These are phyloP conservation scores for Myxocyprinus asiaticus DNA, from an alignment of 2,113 vertebrate genomes.

Conservation along the genomic window DNA sequence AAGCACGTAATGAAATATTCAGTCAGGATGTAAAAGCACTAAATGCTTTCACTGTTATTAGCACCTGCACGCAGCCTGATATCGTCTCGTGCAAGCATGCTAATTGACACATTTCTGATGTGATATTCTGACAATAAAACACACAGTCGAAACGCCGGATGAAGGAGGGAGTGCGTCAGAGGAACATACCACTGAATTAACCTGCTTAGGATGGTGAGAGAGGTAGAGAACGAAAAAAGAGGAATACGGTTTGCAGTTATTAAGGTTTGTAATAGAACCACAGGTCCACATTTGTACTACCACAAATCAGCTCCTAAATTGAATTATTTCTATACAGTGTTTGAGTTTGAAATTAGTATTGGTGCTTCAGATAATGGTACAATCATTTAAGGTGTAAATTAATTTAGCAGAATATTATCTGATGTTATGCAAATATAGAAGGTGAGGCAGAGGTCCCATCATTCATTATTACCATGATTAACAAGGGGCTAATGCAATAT, in stretches of 20 bases:
- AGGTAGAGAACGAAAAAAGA: conserved; percentile 50
- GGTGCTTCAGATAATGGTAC: conserved; percentile 20
- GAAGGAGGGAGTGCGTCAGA: conserved; percentile 55
- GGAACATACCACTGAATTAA: conserved; percentile 53
- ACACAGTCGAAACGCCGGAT: conserved; percentile 63
- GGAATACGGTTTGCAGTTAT: neutral
- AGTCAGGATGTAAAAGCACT: conserved; percentile 83
- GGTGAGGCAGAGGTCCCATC: conserved; percentile 38
- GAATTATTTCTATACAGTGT: neutral
- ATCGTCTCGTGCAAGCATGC: conserved; percentile 60
- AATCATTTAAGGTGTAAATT: conserved; percentile 21
- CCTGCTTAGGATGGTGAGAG: conserved; percentile 57
- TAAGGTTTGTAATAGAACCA: conserved; percentile 43
- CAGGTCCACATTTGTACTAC: neutral
- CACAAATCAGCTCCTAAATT: neutral
- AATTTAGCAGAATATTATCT: conserved; percentile 17
- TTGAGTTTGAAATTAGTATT: conserved; percentile 3
- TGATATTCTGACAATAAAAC: conserved; percentile 64
- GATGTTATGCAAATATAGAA: conserved; percentile 43
- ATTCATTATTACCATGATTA: conserved; percentile 47
- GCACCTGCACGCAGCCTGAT: conserved; percentile 81
- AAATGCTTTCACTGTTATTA: conserved; percentile 90
- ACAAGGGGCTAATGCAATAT: conserved; percentile 35
- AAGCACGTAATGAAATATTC: conserved; percentile 86
- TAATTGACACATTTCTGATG: conserved; percentile 82